Conservation (phyloP, 2,888 invertebrate species). For the Drosophila colorata region DNA sequence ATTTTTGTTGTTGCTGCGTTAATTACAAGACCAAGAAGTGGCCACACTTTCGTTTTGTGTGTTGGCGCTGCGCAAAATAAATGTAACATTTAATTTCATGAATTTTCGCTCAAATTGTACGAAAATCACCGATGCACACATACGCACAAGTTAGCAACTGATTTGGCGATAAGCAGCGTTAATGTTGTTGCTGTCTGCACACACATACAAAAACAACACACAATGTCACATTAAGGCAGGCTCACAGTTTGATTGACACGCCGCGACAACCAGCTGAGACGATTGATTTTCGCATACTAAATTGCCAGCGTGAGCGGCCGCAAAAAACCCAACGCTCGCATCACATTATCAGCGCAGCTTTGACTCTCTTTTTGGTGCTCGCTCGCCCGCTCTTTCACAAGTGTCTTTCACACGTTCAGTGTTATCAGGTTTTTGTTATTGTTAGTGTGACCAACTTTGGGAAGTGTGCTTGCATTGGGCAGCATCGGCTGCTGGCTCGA, state of each 20-base stretch:
- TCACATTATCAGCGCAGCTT: slow-evolving; percentile 71
- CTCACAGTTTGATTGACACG: slow-evolving; percentile 55
- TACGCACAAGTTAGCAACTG: slow-evolving; percentile 51
- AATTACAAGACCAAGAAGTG: slow-evolving; percentile 69
- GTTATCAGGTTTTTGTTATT: slow-evolving; percentile 65
- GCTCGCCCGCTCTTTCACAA: slow-evolving; percentile 25
- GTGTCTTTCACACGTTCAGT: slow-evolving; percentile 42
- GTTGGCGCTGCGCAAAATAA: slow-evolving; percentile 1
- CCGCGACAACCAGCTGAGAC: slow-evolving; percentile 66
- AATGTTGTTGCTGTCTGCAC: slow-evolving; percentile 51
- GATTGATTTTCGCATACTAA: slow-evolving; percentile 82
- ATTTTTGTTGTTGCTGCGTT: slow-evolving; percentile 28
- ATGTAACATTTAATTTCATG: slow-evolving; percentile 52
- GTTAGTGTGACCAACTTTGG: slow-evolving; percentile 67
- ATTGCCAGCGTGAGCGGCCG: slow-evolving; percentile 56
- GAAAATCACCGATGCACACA: slow-evolving; percentile 33
- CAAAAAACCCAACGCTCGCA: slow-evolving; percentile 37
- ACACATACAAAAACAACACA: slow-evolving; percentile 22
- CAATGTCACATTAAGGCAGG: slow-evolving; percentile 57
- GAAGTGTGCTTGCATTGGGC: slow-evolving; percentile 42
- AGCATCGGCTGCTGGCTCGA: slow-evolving; percentile 42
- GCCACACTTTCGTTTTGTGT: slow-evolving; percentile 68
- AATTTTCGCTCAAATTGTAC: slow-evolving; percentile 47
- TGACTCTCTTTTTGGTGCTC: slow-evolving; percentile 13
- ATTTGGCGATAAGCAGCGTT: slow-evolving; percentile 73